Evolutionary conservation across 2,888 invertebrate species (phyloP).

Genomic region (Mythimna vitellina): DNA sequence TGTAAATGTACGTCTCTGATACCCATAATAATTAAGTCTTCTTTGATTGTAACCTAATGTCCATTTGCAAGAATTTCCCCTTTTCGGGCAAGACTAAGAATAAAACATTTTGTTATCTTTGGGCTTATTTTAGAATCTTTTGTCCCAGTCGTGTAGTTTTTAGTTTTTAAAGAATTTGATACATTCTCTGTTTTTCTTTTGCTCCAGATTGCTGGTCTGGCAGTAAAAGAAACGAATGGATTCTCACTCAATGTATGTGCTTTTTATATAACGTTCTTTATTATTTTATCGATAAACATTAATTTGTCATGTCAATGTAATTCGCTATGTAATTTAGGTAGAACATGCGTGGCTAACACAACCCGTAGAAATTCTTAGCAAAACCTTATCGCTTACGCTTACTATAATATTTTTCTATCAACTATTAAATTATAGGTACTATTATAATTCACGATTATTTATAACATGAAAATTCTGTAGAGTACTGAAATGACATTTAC

Average conservation of each 20-base stretch:
- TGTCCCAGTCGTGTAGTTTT: neutral
- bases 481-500: slow-evolving; percentile 37
- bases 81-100: neutral
- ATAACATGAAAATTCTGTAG: slow-evolving; percentile 23
- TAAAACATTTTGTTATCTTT: neutral
- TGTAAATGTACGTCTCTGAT: neutral
- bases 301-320: slow-evolving; percentile 47
- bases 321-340: slow-evolving; percentile 59
- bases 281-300: slow-evolving; percentile 21
- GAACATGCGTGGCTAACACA: slow-evolving; percentile 65
- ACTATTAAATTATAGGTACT: slow-evolving; percentile 76
- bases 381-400: slow-evolving; percentile 77
- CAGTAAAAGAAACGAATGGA: slow-evolving; percentile 60
- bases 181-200: slow-evolving; percentile 54
- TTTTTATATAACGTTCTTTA: slow-evolving; percentile 24
- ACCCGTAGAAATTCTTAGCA: slow-evolving; percentile 75
- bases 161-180: slow-evolving; percentile 26
- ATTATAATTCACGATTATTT: slow-evolving; percentile 55
- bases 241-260: slow-evolving; percentile 57
- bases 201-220: slow-evolving; percentile 63
- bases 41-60: neutral
- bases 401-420: slow-evolving; percentile 79
- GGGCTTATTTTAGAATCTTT: neutral
- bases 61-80: neutral
- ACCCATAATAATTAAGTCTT: neutral